Conservation (phyloP, 1,140 invertebrate genomes). For the Ctenoplectra terminalis region DNA sequence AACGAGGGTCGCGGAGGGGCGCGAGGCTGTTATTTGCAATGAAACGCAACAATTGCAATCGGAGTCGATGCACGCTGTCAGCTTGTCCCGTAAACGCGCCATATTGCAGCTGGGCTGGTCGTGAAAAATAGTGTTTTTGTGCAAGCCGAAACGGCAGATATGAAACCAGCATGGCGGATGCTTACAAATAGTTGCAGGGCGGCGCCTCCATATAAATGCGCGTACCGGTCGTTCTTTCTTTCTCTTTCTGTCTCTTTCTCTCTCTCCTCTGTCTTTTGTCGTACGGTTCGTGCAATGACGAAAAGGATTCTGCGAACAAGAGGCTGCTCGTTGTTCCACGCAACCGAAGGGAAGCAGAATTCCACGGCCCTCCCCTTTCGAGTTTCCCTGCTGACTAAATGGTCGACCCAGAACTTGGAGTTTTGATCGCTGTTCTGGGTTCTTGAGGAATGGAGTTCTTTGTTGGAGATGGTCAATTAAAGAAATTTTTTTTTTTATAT, state of each 20-base stretch:
- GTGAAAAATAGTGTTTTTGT: conserved; percentile 78
- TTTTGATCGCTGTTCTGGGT: conserved; percentile 8
- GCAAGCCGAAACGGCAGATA: conserved; percentile 78
- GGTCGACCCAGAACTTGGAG: neutral
- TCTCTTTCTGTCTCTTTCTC: neutral
- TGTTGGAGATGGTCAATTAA: neutral
- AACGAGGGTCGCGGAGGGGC: conserved; percentile 11
- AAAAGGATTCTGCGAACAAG: conserved; percentile 70
- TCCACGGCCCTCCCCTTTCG: conserved; percentile 21
- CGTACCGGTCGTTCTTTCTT: conserved; percentile 38
- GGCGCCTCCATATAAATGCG: conserved; percentile 71
- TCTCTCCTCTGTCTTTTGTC: conserved; percentile 70
- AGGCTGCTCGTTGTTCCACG: conserved; percentile 4
- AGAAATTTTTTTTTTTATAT: neutral
- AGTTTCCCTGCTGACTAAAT: conserved; percentile 15
- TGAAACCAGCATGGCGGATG: conserved; percentile 82
- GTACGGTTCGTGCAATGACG: conserved; percentile 58
- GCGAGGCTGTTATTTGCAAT: conserved; percentile 77
- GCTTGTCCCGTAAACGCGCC: conserved; percentile 66
- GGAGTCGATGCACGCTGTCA: conserved; percentile 48
- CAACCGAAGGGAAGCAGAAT: conserved; percentile 26
- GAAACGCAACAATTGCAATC: conserved; percentile 78
- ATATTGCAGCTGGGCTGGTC: conserved; percentile 71
- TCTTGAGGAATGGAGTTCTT: neutral
- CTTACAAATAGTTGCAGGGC: conserved; percentile 82